Percentiles rank a stretch among this genome's conserved stretches.
Evolutionary conservation across 2,888 invertebrate species (phyloP).

Genomic region (Watsonalla cultraria): DNA sequence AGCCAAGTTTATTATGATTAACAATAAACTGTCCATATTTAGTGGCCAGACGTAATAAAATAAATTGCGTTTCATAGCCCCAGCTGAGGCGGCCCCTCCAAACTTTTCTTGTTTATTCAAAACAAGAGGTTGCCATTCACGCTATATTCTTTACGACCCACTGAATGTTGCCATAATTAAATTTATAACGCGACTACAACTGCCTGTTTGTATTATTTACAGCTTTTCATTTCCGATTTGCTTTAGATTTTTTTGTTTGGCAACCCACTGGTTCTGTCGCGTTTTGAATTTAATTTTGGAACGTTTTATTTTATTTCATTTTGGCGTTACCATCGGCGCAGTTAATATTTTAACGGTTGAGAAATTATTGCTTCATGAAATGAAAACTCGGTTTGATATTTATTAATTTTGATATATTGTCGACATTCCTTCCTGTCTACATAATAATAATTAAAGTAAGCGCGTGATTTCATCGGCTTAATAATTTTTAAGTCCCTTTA

Average conservation of each 20-base stretch:
- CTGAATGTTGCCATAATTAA: conserved; percentile 52
- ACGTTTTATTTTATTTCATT: not conserved
- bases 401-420: not conserved
- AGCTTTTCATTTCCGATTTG: conserved; percentile 53
- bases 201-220: conserved; percentile 51
- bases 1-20: not conserved
- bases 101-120: conserved; percentile 13
- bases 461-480: no score
- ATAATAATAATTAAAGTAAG: no score
- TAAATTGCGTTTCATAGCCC: not conserved
- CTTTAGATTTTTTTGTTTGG: conserved; percentile 33
- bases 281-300: not conserved
- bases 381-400: not conserved
- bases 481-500: no score
- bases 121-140: conserved; percentile 12
- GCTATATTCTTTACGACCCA: conserved; percentile 37
- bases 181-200: conserved; percentile 57
- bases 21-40: not conserved
- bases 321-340: not conserved
- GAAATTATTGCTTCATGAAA: conserved; percentile 1
- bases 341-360: conserved; percentile 2
- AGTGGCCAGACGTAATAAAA: not conserved
- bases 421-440: no score
- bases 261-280: conserved; percentile 9
- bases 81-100: not conserved